A percentile compares a stretch with the other conserved stretches of the same genome.
Conservation (phyloP, 2,797 vertebrate genomes). For the Euphonia xanthogaster region DNA sequence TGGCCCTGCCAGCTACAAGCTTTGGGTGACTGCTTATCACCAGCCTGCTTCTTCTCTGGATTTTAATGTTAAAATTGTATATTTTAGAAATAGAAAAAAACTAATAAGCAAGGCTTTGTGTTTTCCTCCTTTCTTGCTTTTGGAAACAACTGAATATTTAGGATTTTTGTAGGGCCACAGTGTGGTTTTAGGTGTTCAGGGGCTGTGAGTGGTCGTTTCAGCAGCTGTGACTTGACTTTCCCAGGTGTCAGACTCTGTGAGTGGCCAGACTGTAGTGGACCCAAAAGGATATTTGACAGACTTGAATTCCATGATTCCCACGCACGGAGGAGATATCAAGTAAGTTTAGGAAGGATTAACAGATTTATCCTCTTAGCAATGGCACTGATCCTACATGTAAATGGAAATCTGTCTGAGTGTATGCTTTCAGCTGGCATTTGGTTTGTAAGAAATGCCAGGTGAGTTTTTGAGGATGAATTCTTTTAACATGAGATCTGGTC, state of each 20-base stretch:
- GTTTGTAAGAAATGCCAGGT: not conserved
- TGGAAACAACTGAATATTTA: not conserved
- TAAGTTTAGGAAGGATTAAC: conserved; percentile 70
- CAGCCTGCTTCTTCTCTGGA: not conserved
- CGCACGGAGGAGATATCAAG: conserved; percentile 98
- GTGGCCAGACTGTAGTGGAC: conserved; percentile 97
- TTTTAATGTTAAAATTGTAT: fast-evolving
- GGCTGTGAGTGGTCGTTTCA: not conserved
- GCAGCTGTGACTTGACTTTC: not conserved
- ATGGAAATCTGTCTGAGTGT: not conserved
- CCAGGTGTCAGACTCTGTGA: conserved; percentile 98
- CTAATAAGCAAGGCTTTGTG: not conserved
- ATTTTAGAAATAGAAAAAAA: not conserved
- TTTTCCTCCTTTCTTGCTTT: not conserved
- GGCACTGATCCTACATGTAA: not conserved
- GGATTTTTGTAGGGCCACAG: not conserved
- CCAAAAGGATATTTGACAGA: conserved; percentile 98
- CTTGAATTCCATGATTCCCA: conserved; percentile 98
- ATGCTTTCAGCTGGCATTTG: not conserved
- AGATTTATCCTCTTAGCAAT: not conserved
- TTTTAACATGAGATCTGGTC: not conserved
- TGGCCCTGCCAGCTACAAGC: not conserved
- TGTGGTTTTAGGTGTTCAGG: not conserved
- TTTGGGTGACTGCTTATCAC: not conserved
- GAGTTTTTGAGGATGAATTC: not conserved